Evolutionary conservation across 2,113 vertebrate genomes (phyloP).

Genomic region (Arenaria interpres): DNA sequence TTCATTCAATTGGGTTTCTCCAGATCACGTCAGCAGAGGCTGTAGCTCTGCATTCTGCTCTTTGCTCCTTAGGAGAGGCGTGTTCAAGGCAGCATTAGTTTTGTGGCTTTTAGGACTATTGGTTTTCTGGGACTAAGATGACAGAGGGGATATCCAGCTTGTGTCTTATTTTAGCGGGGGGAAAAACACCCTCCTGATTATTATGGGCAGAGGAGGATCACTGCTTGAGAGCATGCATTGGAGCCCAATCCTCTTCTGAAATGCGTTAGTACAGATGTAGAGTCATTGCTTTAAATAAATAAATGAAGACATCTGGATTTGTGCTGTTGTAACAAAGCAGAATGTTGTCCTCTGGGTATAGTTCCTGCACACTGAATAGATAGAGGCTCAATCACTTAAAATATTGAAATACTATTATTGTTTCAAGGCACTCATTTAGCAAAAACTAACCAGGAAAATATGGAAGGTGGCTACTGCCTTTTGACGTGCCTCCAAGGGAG

Average conservation of each 20-base stretch:
- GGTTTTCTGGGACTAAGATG: neutral
- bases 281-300: neutral
- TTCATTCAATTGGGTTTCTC: accelerated
- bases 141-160: neutral
- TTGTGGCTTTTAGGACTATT: neutral
- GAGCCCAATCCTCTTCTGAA: neutral
- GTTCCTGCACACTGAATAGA: neutral
- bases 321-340: neutral
- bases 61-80: no score
- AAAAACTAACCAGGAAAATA: neutral
- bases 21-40: neutral
- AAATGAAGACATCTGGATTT: neutral
- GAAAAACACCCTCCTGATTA: neutral
- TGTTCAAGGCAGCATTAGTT: neutral
- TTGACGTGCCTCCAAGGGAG: neutral
- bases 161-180: neutral
- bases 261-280: neutral
- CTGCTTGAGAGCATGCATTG: neutral
- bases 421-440: neutral
- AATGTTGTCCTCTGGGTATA: neutral
- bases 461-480: neutral
- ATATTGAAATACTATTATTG: neutral
- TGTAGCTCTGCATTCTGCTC: neutral
- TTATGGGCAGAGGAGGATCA: neutral
- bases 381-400: neutral